A percentile compares a stretch with the other conserved stretches of the same genome.
phyloP scores from a whole-genome alignment of 2,797 vertebrate genomes.

The Cuculus canorus region DNA sequence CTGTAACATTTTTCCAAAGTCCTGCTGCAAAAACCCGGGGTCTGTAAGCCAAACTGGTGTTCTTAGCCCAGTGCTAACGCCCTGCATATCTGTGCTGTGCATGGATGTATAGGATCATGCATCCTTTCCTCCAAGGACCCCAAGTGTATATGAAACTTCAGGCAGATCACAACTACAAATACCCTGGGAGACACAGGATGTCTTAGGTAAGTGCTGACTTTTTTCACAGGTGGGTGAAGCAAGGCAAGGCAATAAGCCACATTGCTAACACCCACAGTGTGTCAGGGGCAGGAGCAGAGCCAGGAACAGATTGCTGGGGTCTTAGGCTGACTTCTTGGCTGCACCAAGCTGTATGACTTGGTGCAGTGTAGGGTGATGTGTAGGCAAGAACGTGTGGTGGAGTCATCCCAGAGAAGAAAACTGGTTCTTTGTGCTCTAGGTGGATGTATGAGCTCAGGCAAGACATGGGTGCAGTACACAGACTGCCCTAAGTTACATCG shows the following conservation, averaged over 20 bases:
- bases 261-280: rapidly evolving
- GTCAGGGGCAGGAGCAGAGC: not conserved
- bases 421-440: slow-evolving; percentile 9
- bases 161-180: not conserved
- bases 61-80: not conserved
- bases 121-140: not conserved
- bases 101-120: rapidly evolving
- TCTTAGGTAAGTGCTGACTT: not conserved
- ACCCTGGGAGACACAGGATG: not conserved
- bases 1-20: not conserved
- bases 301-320: rapidly evolving
- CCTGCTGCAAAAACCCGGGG: not conserved
- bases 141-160: not conserved
- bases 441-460: not conserved
- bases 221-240: not conserved
- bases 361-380: not conserved
- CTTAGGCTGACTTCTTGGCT: slow-evolving; percentile 10
- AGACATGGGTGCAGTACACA: not conserved
- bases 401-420: not conserved
- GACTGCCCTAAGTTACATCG: not conserved
- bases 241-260: not conserved
- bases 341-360: rapidly evolving
- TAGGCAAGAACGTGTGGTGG: slow-evolving; percentile 23
- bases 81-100: not conserved
- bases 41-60: not conserved